Base-by-base conservation (phyloP, 2,797 vertebrate genomes). In the Liparis tanakae region DNA sequence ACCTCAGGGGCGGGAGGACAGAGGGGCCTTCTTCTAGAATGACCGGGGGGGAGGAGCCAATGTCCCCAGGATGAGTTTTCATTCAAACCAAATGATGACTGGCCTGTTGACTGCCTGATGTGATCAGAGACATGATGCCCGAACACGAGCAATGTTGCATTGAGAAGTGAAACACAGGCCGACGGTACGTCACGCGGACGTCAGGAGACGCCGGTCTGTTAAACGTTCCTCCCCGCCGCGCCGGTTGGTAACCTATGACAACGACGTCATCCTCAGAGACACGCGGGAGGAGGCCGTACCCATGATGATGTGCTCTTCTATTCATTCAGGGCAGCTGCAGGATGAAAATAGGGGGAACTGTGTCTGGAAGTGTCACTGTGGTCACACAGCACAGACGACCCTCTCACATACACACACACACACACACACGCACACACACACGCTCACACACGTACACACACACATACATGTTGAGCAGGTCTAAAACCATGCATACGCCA, bases 1-100 rank as follows among this genome's bases (percentile, higher is more conserved):
- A 54, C 76, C 69, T 73, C 51, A 41, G 62, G 78, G 77, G 56
- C 66, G 61, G 25, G 20, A 53, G 73, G 3, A 3, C 22, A 39
- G 46, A 50, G 33, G 48, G 72, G 7, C 10, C 8, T 44, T 13
- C 30, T 61, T 44, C 59, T 43, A 30, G 14, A 13, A 20, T 59
- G 57, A 39, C 36, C 20, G n/a, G 10, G 3, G n/a, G 10, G 8
- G 20, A 15, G 39, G 6, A 44, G 39, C 20, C 25, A 41, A 60
- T 60, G 13, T 51, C 10, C 22, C 57, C 36, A 18, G 36, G 20
- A 59, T 22, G 12, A 22, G 20, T 22, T 60, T 20, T 59, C 37
- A 59, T 59, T 14, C 2, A 39, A 59, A 17, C 30, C 7, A 22
- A 59, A 39, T 15, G 4, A 0, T 0, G n/a, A 39, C 57, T 22